Conservation (phyloP, 2,888 invertebrate genomes). For the Macrophya annulata region DNA sequence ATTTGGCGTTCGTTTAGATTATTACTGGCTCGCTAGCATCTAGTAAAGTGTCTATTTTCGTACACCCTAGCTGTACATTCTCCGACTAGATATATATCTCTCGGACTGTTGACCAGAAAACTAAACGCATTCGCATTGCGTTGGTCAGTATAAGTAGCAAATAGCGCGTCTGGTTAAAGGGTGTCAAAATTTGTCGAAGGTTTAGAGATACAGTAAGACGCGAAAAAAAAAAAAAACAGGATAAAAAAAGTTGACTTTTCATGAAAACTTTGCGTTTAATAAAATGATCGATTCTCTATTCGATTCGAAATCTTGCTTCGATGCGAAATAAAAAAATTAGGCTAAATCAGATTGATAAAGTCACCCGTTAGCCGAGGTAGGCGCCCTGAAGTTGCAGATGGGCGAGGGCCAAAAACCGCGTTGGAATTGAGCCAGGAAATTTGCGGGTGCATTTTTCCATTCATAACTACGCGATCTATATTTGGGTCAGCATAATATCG, state of each 20-base stretch:
- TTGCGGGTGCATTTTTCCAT: constrained; percentile 75
- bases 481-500: constrained; percentile 48
- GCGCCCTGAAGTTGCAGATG: constrained; percentile 38
- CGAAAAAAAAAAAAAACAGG: neutral
- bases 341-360: neutral
- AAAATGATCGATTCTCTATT: neutral
- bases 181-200: neutral
- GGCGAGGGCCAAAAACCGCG: constrained; percentile 62
- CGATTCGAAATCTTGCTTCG: neutral
- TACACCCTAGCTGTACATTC: constrained; percentile 14
- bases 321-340: neutral
- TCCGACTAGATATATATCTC: constrained; percentile 5
- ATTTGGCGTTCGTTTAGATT: constrained; percentile 36
- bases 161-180: neutral
- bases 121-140: constrained; percentile 22
- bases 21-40: constrained; percentile 28
- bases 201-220: neutral
- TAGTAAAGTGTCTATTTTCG: constrained; percentile 13
- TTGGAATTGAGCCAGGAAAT: constrained; percentile 73
- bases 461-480: constrained; percentile 68
- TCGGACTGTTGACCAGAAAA: constrained; percentile 9
- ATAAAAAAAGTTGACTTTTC: too few species aligned
- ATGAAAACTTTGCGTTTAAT: neutral
- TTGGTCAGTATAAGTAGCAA: constrained; percentile 19
- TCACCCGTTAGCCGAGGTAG: constrained; percentile 29